These are phyloP conservation scores for Etia nguti DNA, from an alignment of 2,113 vertebrate genomes.

Conservation along the genomic window DNA sequence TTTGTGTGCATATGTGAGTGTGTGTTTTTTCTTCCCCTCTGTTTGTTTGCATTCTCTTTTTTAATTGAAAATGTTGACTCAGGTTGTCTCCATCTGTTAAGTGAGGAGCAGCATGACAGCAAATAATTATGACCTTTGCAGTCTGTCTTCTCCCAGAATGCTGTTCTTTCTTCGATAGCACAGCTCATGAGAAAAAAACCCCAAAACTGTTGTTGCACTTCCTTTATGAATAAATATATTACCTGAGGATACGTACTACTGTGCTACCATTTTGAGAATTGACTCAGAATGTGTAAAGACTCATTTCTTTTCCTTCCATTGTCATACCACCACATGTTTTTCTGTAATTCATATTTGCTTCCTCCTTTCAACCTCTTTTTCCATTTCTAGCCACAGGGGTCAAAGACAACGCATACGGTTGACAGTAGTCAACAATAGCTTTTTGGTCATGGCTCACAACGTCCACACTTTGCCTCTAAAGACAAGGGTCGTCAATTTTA, in stretches of 20 bases:
- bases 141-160: conserved; percentile 46
- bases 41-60: conserved; percentile 65
- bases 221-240: conserved; percentile 46
- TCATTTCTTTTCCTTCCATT: conserved; percentile 28
- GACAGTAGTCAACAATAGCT: conserved; percentile 69
- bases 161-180: conserved; percentile 20
- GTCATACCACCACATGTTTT: conserved; percentile 18
- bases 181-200: background rate
- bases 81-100: conserved; percentile 72
- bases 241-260: conserved; percentile 16
- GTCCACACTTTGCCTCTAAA: conserved; percentile 60
- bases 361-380: conserved; percentile 45
- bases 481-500: conserved; percentile 75
- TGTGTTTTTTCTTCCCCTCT: conserved; percentile 43
- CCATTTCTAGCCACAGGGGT: conserved; percentile 67
- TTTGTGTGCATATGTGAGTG: conserved; percentile 2
- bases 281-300: conserved; percentile 52
- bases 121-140: conserved; percentile 68
- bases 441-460: conserved; percentile 71
- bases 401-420: conserved; percentile 60
- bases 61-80: conserved; percentile 73
- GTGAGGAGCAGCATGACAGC: conserved; percentile 58
- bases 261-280: conserved; percentile 45
- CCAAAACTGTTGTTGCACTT: conserved; percentile 14
- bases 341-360: conserved; percentile 64